These are phyloP conservation scores for Coccyzus lansbergi DNA, from an alignment of 2,797 vertebrate genomes.

Conservation along the genomic window DNA sequence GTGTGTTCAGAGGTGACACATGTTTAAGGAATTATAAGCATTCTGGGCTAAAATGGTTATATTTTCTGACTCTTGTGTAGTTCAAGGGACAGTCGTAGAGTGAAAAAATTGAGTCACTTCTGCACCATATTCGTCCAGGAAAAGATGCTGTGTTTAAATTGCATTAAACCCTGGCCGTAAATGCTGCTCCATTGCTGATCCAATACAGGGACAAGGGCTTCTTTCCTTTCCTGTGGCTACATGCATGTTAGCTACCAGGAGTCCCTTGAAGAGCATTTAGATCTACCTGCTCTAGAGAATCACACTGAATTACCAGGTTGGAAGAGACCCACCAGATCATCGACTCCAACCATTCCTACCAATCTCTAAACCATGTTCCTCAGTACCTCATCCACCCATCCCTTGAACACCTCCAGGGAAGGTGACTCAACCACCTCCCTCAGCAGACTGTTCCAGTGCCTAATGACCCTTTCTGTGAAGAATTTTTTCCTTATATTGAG, in stretches of 20 bases:
- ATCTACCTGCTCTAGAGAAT: not conserved
- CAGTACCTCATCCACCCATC: no score
- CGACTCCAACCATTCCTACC: no score
- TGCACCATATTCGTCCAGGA: not conserved
- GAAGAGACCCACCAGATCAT: no score
- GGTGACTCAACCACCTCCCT: no score
- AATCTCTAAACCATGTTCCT: no score
- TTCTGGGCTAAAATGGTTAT: not conserved
- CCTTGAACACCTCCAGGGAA: no score
- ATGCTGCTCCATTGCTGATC: not conserved
- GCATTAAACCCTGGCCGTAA: not conserved
- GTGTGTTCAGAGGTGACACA: not conserved
- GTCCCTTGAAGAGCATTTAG: not conserved
- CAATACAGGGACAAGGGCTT: not conserved
- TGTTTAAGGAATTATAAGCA: not conserved
- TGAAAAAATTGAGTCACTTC: not conserved
- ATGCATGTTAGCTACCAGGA: not conserved
- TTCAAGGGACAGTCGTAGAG: not conserved
- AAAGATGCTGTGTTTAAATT: not conserved
- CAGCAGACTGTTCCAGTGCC: no score
- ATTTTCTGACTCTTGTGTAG: not conserved
- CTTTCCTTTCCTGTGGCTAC: not conserved
- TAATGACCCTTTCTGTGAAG: no score
- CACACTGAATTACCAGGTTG: no score
- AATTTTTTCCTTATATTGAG: no score